phyloP scores from a whole-genome alignment of 2,797 vertebrate genomes.

The Lacerta agilis region DNA sequence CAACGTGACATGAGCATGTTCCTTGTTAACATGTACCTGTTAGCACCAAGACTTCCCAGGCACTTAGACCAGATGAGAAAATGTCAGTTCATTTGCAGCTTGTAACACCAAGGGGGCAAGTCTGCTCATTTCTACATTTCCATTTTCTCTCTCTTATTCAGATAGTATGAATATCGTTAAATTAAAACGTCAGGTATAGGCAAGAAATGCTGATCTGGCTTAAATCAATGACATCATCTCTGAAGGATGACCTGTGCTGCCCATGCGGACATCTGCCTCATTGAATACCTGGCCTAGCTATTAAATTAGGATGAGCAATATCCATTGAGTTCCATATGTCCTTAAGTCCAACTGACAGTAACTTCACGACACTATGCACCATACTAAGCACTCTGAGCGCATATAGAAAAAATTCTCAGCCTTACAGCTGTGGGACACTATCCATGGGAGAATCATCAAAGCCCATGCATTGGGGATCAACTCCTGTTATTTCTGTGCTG shows the following conservation, averaged over 20 bases:
- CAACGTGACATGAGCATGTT: conserved; percentile 54
- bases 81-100: conserved; percentile 58
- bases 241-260: background rate
- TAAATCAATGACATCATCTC: conserved; percentile 43
- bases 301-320: background rate
- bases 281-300: background rate
- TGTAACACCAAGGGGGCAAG: conserved; percentile 11
- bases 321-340: background rate
- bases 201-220: conserved; percentile 51
- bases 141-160: conserved; percentile 28
- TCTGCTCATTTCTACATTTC: conserved; percentile 9
- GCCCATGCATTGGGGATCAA: background rate
- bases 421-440: background rate
- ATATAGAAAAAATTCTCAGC: background rate
- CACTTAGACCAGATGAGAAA: conserved; percentile 64
- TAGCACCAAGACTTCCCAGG: conserved; percentile 68
- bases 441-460: background rate
- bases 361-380: background rate
- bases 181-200: conserved; percentile 54
- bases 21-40: conserved; percentile 64
- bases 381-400: background rate
- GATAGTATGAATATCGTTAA: conserved; percentile 49
- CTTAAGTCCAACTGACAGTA: background rate
- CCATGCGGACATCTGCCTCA: background rate
- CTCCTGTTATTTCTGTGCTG: background rate